Percentiles rank a stretch among this genome's conserved stretches.
Evolutionary conservation across 2,113 vertebrate species (phyloP).

Genomic region (Pseudolaguvia tuberculata): DNA sequence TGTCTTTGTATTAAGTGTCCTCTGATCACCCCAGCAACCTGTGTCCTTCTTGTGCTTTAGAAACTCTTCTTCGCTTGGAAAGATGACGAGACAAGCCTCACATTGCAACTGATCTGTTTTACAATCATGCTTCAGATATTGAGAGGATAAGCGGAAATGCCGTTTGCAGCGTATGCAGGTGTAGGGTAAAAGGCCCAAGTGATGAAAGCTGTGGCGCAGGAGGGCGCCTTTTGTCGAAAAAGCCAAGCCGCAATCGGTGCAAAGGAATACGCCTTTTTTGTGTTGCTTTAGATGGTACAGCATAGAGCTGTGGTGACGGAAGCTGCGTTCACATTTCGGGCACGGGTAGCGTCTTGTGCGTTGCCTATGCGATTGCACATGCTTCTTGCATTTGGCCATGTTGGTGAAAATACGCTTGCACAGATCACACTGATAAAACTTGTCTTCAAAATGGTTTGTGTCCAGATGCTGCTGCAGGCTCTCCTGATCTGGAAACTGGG

Average conservation of each 20-base stretch:
- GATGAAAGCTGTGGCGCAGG: conserved; percentile 72
- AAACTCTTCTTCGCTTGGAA: conserved; percentile 63
- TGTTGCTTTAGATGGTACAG: conserved; percentile 59
- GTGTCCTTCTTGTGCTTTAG: conserved; percentile 72
- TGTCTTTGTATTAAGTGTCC: conserved; percentile 31
- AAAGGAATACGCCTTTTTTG: conserved; percentile 53
- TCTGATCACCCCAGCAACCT: conserved; percentile 71
- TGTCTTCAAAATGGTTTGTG: conserved; percentile 59
- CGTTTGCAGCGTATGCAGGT: conserved; percentile 67
- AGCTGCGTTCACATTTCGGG: conserved; percentile 52
- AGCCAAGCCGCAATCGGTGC: conserved; percentile 51
- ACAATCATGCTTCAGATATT: conserved; percentile 67
- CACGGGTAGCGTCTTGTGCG: conserved; percentile 48
- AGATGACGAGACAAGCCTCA: conserved; percentile 67
- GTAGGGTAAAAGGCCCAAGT: conserved; percentile 75
- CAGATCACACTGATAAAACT: conserved; percentile 71
- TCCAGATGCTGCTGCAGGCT: conserved; percentile 65
- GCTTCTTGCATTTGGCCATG: conserved; percentile 55
- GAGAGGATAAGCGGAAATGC: conserved; percentile 67
- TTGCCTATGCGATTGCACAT: conserved; percentile 59
- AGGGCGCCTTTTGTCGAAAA: conserved; percentile 64
- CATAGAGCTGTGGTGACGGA: conserved; percentile 49
- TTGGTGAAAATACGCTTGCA: conserved; percentile 72
- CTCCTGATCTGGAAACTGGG: conserved; percentile 55
- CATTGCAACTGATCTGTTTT: conserved; percentile 65